Conservation (phyloP, 2,888 invertebrate species). For the Ophion slaviceki region DNA sequence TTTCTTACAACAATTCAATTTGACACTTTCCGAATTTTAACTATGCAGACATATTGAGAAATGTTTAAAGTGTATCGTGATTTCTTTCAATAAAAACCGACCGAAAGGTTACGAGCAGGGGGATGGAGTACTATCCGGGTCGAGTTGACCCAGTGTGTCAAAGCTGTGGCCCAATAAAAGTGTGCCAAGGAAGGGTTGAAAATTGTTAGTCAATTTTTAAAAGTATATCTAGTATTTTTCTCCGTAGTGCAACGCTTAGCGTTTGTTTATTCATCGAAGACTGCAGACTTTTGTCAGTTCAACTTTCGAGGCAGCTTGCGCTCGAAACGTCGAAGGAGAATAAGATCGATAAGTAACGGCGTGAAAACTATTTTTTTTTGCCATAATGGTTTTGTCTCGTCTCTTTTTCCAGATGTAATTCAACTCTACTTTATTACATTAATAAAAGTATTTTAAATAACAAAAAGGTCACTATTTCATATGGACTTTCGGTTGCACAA, state of each 20-base stretch:
- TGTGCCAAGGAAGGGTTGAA: background rate
- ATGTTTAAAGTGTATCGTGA: too few species aligned
- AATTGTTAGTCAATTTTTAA: background rate
- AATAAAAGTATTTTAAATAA: slow-evolving; percentile 74
- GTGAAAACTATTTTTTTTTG: slow-evolving; percentile 6
- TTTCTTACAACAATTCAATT: too few species aligned
- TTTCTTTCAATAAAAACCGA: too few species aligned
- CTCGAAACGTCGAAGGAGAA: slow-evolving; percentile 11
- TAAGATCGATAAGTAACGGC: background rate
- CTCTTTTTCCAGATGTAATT: slow-evolving; percentile 65
- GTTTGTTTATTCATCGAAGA: slow-evolving; percentile 3
- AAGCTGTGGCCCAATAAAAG: too few species aligned
- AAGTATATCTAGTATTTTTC: slow-evolving; percentile 25
- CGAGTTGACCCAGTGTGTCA: too few species aligned
- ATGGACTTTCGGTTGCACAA: background rate
- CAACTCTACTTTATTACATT: slow-evolving; percentile 64
- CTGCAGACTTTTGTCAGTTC: background rate
- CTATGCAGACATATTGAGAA: too few species aligned
- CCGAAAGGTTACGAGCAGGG: too few species aligned
- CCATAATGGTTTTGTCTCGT: slow-evolving; percentile 8
- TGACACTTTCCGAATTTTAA: too few species aligned
- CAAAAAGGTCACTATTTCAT: slow-evolving; percentile 29
- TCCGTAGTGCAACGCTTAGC: background rate
- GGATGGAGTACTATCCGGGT: too few species aligned
- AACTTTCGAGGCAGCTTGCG: background rate